These are phyloP conservation scores for Actenoides hombroni DNA, from an alignment of 2,113 vertebrate genomes.

Conservation along the genomic window DNA sequence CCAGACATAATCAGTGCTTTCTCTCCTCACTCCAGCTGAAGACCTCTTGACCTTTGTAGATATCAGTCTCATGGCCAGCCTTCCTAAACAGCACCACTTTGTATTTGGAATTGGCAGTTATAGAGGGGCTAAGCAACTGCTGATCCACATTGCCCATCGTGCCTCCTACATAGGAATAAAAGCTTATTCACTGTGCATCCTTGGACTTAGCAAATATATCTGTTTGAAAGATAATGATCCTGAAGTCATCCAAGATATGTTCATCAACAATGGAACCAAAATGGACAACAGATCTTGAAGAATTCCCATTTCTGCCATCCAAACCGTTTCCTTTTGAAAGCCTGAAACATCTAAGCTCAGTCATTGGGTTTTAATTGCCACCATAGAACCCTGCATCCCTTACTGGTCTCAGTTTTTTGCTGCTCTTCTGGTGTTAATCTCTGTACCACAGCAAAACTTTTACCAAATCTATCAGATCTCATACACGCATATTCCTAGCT, in stretches of 20 bases:
- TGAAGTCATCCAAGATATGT: not conserved
- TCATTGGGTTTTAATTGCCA: not conserved
- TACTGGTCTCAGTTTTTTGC: not conserved
- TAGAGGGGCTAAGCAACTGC: not conserved
- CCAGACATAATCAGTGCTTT: not conserved
- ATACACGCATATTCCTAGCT: not conserved
- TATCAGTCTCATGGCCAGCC: not conserved
- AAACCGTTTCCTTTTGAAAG: not conserved
- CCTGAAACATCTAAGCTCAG: not conserved
- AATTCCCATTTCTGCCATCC: not conserved
- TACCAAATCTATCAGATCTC: not conserved
- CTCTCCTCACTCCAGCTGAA: not conserved
- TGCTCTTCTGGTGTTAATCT: not conserved
- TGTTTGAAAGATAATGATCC: not conserved
- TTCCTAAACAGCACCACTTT: not conserved
- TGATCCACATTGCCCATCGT: accelerated
- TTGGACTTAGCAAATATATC: not conserved
- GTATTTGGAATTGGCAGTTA: not conserved
- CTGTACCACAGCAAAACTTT: not conserved
- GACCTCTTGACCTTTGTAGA: not conserved
- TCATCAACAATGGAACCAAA: not conserved
- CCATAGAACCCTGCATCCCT: not conserved
- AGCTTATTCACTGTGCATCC: not conserved
- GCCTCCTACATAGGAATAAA: not conserved
- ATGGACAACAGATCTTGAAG: not conserved